A percentile compares a stretch with the other conserved stretches of the same genome.
Conservation (phyloP, 2,797 vertebrate species). For the Zalophus californianus region DNA sequence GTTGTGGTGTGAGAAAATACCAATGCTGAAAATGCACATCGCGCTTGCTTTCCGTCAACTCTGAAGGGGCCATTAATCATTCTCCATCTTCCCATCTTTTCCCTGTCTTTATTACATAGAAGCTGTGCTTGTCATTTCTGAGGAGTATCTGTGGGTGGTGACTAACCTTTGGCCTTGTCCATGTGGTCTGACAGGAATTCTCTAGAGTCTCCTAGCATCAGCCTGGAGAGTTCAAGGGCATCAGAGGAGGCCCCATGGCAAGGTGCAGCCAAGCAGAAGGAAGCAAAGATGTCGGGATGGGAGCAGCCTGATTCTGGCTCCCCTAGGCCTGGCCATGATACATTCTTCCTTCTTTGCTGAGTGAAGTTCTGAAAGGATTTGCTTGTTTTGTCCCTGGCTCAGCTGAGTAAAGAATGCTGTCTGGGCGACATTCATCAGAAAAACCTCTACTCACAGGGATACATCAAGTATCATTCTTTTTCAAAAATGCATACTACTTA, state of each 20-base stretch:
- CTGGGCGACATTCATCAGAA: background rate
- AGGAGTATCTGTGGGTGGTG: conserved; percentile 70
- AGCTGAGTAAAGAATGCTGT: conserved; percentile 7
- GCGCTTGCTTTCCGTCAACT: conserved; percentile 65
- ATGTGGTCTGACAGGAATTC: conserved; percentile 63
- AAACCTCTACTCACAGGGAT: background rate
- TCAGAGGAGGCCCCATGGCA: background rate
- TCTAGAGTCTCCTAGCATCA: conserved; percentile 73
- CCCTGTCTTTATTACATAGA: conserved; percentile 70
- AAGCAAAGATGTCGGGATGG: background rate
- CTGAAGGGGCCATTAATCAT: conserved; percentile 78
- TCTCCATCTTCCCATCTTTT: conserved; percentile 43
- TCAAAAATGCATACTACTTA: background rate
- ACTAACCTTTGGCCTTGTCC: conserved; percentile 75
- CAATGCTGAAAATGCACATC: conserved; percentile 10
- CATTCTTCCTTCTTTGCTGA: conserved; percentile 51
- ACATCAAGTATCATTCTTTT: background rate
- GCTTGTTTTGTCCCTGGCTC: background rate
- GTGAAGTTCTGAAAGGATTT: background rate
- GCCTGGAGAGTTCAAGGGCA: conserved; percentile 41
- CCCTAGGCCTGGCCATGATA: background rate
- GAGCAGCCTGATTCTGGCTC: background rate
- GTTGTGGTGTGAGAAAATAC: conserved; percentile 72
- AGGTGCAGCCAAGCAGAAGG: conserved; percentile 51
- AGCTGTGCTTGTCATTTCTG: conserved; percentile 72